A percentile compares a stretch with the other conserved stretches of the same genome.
Conservation (phyloP, 2,888 invertebrate genomes). For the Tetheella fluctuosa region DNA sequence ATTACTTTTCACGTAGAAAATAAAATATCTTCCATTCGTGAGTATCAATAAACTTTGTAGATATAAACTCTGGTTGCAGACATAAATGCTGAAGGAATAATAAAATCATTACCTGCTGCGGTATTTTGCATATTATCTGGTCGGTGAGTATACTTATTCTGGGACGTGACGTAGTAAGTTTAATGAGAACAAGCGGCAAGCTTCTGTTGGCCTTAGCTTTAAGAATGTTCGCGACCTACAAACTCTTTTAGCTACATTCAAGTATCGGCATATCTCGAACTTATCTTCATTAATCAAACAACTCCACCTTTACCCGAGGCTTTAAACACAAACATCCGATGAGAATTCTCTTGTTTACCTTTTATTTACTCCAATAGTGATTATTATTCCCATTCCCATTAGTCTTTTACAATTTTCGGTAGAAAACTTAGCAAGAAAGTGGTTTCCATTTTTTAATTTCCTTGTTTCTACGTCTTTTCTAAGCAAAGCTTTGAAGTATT, state of each 20-base stretch:
- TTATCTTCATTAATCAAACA: conserved; percentile 71
- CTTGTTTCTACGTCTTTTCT: no score
- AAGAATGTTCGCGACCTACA: conserved; percentile 72
- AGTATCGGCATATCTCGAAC: conserved; percentile 66
- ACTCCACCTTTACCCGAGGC: conserved; percentile 47
- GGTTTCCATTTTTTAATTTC: background rate
- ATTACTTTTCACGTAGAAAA: conserved; percentile 46
- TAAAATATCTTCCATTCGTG: conserved; percentile 30
- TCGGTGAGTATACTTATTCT: conserved; percentile 41
- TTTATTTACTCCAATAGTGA: background rate
- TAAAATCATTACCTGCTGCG: conserved; percentile 16
- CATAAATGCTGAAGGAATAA: conserved; percentile 15
- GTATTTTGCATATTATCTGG: conserved; percentile 32
- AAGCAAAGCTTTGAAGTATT: no score
- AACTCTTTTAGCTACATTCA: conserved; percentile 62
- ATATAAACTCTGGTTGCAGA: background rate
- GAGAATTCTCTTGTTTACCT: conserved; percentile 8
- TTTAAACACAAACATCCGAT: conserved; percentile 44
- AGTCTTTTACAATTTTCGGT: background rate
- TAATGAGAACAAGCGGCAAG: conserved; percentile 55
- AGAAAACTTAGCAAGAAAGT: conserved; percentile 20
- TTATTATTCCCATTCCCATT: background rate
- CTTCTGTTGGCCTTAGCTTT: conserved; percentile 48
- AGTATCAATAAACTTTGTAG: conserved; percentile 4
- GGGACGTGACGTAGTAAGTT: conserved; percentile 54